Conservation (phyloP, 2,797 vertebrate genomes). For the Ptychadena robeensis region DNA sequence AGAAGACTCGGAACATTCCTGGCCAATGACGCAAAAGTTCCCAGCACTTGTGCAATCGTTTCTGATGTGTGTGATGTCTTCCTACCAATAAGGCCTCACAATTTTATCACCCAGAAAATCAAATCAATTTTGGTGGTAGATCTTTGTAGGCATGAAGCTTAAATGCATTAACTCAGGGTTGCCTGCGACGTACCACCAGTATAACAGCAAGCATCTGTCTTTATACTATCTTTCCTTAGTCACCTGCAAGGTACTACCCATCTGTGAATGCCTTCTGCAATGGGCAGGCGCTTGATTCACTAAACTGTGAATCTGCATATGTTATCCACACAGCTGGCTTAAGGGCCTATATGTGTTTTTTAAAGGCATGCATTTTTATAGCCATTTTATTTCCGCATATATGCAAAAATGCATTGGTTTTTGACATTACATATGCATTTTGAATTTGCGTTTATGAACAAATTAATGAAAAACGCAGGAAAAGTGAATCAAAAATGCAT, state of each 20-base stretch:
- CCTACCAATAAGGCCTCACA: neutral
- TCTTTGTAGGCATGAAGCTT: neutral
- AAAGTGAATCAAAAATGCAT: too few relatives aligned
- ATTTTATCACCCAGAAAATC: conserved; percentile 4
- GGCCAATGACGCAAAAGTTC: neutral
- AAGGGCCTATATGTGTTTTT: too few relatives aligned
- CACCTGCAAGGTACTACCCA: neutral
- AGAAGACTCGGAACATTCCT: conserved; percentile 19
- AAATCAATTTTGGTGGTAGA: neutral
- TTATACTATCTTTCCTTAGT: neutral
- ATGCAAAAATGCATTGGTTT: too few relatives aligned
- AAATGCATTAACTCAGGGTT: neutral
- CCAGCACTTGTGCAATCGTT: conserved; percentile 18
- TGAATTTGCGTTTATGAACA: too few relatives aligned
- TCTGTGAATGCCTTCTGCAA: too few relatives aligned
- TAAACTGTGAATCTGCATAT: too few relatives aligned
- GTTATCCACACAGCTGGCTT: too few relatives aligned
- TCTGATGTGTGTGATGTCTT: neutral
- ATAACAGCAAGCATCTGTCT: neutral
- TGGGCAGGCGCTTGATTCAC: too few relatives aligned
- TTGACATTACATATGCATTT: too few relatives aligned
- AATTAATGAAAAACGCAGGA: too few relatives aligned
- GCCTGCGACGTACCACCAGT: neutral
- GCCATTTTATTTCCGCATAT: too few relatives aligned
- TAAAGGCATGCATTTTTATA: too few relatives aligned